Evolutionary conservation across 2,113 vertebrate species (phyloP).

Genomic region (Camarhynchus parvulus): DNA sequence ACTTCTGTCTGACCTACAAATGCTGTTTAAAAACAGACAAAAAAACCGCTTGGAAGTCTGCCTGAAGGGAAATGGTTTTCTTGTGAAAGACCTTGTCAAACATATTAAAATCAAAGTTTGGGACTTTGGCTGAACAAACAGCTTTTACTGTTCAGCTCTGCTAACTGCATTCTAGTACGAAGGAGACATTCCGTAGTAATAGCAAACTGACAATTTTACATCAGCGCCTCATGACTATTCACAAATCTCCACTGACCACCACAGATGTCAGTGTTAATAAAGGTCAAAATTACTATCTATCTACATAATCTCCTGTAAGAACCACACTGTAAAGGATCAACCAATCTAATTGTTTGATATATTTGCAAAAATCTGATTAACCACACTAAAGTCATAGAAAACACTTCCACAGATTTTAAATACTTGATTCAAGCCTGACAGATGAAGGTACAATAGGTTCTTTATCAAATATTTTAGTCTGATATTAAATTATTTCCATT

Average conservation of each 20-base stretch:
- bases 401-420: not conserved
- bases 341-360: not conserved
- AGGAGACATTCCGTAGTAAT: not conserved
- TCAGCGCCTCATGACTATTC: not conserved
- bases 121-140: slow-evolving; percentile 26
- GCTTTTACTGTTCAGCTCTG: slow-evolving; percentile 15
- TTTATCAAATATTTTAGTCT: slow-evolving; percentile 59
- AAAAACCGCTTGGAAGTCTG: slow-evolving; percentile 24
- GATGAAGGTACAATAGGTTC: slow-evolving; percentile 1
- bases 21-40: not conserved
- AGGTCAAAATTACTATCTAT: slow-evolving; percentile 29
- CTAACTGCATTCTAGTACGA: not conserved
- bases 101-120: slow-evolving; percentile 36
- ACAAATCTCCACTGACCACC: slow-evolving; percentile 10
- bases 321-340: not conserved
- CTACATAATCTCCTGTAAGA: slow-evolving; percentile 9
- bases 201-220: slow-evolving; percentile 12
- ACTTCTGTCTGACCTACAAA: slow-evolving; percentile 35
- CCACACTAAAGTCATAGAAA: not conserved
- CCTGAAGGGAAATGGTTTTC: slow-evolving; percentile 18
- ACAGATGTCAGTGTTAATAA: slow-evolving; percentile 6
- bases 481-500: slow-evolving; percentile 64
- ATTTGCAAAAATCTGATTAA: slow-evolving; percentile 4
- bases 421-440: not conserved
- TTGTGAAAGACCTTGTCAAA: slow-evolving; percentile 22